Base-by-base conservation (phyloP, 2,797 vertebrate genomes). In the Setipinna tenuifilis region DNA sequence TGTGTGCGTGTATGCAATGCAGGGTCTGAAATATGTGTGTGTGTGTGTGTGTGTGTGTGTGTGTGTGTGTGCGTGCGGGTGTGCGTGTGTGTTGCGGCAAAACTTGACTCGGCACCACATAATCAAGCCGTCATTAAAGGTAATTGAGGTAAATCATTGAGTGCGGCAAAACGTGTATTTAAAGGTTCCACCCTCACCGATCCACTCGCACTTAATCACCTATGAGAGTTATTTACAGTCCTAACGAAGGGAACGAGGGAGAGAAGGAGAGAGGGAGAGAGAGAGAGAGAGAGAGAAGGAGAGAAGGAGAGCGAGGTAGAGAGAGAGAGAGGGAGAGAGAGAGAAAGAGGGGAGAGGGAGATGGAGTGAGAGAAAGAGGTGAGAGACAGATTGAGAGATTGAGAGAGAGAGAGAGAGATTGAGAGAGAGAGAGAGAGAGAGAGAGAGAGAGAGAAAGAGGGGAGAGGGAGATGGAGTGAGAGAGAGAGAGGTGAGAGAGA, bases 381-480 rank as follows among this genome's bases (percentile, higher is more conserved):
- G 61, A 25, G 61, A 65, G 61, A 12, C 5, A 68, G 62, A 28
- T 2, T 7, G 28, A 16, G 28, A 71, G 9, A 25, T 6, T 12
- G 25, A 14, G 2, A 14, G 65, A 71, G 10, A 4, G 14, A 35
- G 28, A 48, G 46, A 48, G 10, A 48, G 46, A 48, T 4, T 4
- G 46, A 48, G 10, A 48, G 46, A 48, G 10, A 48, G 46, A 48
- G 10, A 48, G 46, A 48, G 10, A 48, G 46, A 48, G 10, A 48
- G 46, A 48, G 10, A 48, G 46, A 48, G 10, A 48, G 46, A 48
- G 10, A 71, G 25, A 28, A 28, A 31, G 25, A 35, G 28, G 28
- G 46, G 31, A 88, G 85, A 88, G 85, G 65, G 83, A 90, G 31
- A 75, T n/a, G 31, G 35, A n/a, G 54, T 57, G 58, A 81, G 57